Conservation (phyloP, 2,113 vertebrate species). For the Synchiropus splendidus region DNA sequence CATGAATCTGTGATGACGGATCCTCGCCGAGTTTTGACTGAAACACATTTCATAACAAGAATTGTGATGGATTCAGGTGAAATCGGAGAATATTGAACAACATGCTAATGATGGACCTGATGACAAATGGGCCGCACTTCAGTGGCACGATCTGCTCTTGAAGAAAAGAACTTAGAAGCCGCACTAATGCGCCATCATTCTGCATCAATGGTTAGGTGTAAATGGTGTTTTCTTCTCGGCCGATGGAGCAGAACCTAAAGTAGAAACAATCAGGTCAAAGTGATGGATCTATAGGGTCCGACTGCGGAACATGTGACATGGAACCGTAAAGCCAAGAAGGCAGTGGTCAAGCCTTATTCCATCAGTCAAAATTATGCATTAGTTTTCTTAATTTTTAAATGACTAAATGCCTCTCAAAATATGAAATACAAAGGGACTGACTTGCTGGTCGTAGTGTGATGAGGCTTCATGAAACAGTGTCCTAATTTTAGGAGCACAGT, state of each 20-base stretch:
- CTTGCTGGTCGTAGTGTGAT: too few species aligned
- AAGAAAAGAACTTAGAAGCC: slow-evolving; percentile 65
- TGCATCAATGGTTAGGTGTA: slow-evolving; percentile 72
- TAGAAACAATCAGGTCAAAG: slow-evolving; percentile 76
- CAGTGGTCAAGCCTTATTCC: too few species aligned
- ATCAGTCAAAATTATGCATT: too few species aligned
- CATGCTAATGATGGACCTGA: slow-evolving; percentile 62
- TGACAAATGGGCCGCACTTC: slow-evolving; percentile 65
- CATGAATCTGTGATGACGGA: slow-evolving; percentile 9
- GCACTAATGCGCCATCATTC: slow-evolving; percentile 76
- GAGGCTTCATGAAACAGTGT: too few species aligned
- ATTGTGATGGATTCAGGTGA: too few species aligned
- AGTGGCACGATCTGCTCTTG: slow-evolving; percentile 35
- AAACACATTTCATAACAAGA: not conserved
- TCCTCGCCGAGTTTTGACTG: not conserved
- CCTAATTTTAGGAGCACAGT: too few species aligned
- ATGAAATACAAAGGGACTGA: too few species aligned
- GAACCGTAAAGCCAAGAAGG: too few species aligned
- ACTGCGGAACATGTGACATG: slow-evolving; percentile 1
- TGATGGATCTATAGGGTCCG: slow-evolving; percentile 58
- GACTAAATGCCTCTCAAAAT: too few species aligned
- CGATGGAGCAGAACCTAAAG: slow-evolving; percentile 84
- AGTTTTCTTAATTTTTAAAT: too few species aligned
- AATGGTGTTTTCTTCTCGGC: slow-evolving; percentile 78
- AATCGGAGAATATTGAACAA: slow-evolving; percentile 3